Evolutionary conservation across 2,888 invertebrate genomes (phyloP), one percentile per base, ranked within the genome.

Genomic region (Vesta saturnalis): DNA sequence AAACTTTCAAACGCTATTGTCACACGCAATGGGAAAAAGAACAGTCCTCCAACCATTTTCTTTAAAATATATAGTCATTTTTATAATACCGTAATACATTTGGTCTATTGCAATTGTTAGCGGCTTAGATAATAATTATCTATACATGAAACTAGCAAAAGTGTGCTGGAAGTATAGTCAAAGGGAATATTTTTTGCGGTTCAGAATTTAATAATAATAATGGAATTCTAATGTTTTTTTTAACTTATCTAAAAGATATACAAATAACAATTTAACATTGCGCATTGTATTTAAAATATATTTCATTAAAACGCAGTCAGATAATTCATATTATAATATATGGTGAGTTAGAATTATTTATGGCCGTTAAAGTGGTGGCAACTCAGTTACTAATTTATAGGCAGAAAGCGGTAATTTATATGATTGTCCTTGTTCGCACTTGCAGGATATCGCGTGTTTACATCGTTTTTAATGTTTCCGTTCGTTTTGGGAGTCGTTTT

Each of bases 351-450:
- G 74, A 74, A 77, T 78, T 76, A 79, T 80, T 80, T 80, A 80
- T 74, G 72, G 74, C 71, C 71, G 71, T 74, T 77, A 75, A 78
- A 79, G 77, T 79, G 78, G 79, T 77, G 77, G 74, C 78, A 78
- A 74, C 76, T 76, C 77, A 72, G 74, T 77, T 74, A 75, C 77
- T 79, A 80, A 80, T 81, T 81, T 80, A 81, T 78, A 76, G 78
- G 76, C 73, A 73, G 73, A 77, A 79, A 78, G 77, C 78, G 76
- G 80, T 80, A 81, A 81, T 81, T 81, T 80, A 80, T 80, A 77
- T 79, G 79, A 81, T 80, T 80, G 80, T 79, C 79, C 78, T 79
- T 79, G 80, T 81, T 80, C 79, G 76, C 80, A 81, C 80, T 80
- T 79, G 74, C 77, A 73, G 71, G 71, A 72, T 78, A 80, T 80